A percentile compares a stretch with the other conserved stretches of the same genome.
These are phyloP conservation scores for Enteromius trimaculatus DNA, from an alignment of 2,797 vertebrate genomes.

Conservation along the genomic window DNA sequence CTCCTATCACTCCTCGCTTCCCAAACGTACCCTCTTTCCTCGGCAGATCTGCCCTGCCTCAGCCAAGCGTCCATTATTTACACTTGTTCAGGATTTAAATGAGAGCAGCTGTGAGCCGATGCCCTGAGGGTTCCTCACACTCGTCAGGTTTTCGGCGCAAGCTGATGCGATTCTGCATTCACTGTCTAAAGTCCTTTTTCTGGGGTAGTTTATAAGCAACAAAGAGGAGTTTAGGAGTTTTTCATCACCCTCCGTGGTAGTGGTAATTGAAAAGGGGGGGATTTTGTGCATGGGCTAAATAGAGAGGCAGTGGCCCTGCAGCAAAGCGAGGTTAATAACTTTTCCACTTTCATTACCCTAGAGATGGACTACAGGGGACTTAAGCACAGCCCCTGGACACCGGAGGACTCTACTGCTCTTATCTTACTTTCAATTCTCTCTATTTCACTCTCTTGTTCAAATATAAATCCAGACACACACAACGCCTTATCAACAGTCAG, in stretches of 20 bases:
- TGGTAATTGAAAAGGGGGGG: conserved; percentile 72
- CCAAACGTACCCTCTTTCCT: neutral
- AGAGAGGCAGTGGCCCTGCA: conserved; percentile 70
- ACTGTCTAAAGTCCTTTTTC: conserved; percentile 49
- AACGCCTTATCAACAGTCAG: neutral
- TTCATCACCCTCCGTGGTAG: conserved; percentile 61
- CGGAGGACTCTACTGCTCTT: conserved; percentile 59
- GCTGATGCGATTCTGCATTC: conserved; percentile 61
- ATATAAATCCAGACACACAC: conserved; percentile 7
- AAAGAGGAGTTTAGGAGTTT: conserved; percentile 58
- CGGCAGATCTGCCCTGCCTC: conserved; percentile 4
- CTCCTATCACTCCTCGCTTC: neutral
- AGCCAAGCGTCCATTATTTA: conserved; percentile 48
- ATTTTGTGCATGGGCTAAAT: conserved; percentile 72
- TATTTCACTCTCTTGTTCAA: conserved; percentile 26
- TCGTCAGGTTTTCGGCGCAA: neutral
- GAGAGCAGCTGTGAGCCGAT: conserved; percentile 55
- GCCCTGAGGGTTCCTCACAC: conserved; percentile 32
- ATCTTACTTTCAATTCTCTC: conserved; percentile 61
- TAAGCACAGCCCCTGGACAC: conserved; percentile 70
- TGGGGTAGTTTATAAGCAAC: conserved; percentile 65
- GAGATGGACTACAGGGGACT: conserved; percentile 80
- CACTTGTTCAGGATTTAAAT: conserved; percentile 42
- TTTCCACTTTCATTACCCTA: conserved; percentile 78
- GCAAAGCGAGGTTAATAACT: conserved; percentile 79